Evolutionary conservation across 1,140 invertebrate genomes (phyloP), one percentile per base, ranked within the genome.

Genomic region (Mya arenaria): DNA sequence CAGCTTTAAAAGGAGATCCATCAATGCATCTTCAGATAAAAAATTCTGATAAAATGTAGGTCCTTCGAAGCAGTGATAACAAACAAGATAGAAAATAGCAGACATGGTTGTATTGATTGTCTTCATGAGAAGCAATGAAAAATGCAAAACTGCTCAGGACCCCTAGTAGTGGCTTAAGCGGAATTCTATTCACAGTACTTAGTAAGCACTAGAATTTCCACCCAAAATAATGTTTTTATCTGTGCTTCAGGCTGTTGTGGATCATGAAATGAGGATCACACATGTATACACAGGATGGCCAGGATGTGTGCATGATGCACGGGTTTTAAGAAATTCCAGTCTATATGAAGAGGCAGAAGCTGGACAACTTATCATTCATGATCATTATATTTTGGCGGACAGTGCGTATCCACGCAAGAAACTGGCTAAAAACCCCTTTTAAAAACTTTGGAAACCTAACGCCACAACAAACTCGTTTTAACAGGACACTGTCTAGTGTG

Each of bases 231-330:
- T 28, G 15, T 34, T 10, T 39, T 66, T 30, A 34, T 68, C 19
- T 68, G 41, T 23, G 3, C 55, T 81, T 69, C 65, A 81, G 68
- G 8, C 69, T 32, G 39, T 34, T 19, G 78, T 73, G 10, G 78
- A 81, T 34, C 56, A 37, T 32, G 44, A 81, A 10, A 6, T 81
- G 66, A 17, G 34, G 5, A 72, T 81, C 17, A 81, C 65, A 10
- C 60, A 48, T 75, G 80, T 68, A 48, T 75, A 56, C 25, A 75
- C 71, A 19, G 80, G 80, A 6, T 82, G 69, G 69, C 80, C 80
- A 55, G 80, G 80, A 3, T 82, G 56, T 30, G 37, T 30, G 4
- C 80, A 82, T 75, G 80, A 82, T 74, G 80, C 80, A n/a, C 30
- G 80, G 23, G 80, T 82, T 5, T 39, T 82, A 36, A 28, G 80